Base-by-base conservation (phyloP, 2,113 vertebrate genomes). In the Heterocephalus glaber region DNA sequence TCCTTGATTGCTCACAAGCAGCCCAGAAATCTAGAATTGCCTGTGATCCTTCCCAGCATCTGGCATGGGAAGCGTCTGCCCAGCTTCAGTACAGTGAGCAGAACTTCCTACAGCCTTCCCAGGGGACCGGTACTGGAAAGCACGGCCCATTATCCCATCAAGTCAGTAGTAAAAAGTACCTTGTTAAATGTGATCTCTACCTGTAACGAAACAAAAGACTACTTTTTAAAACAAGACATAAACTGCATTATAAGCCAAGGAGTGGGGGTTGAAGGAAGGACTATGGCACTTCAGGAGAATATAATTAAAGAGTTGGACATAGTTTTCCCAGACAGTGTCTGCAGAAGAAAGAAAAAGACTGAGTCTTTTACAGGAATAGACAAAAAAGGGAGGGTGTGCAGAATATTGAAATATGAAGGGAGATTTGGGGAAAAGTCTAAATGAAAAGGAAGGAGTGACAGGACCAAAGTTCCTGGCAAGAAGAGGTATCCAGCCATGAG, bases 181-280 rank as follows among this genome's bases (percentile, higher is more conserved):
- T 86, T 95, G 86, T 94, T 92, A 68, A 94, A 87, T 81, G 38
- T 80, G 66, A 89, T 83, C 70, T 58, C 8, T 2, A 56, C 35
- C 54, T 90, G n/a, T 87, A 70, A 77, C 38, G 58, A 74, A 33
- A 35, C 76, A 76, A 66, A 96, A 61, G 70, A 49, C 61, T 83
- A 19, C 92, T 61, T 88, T 76, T 86, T 22, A 93, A 87, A 77
- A 81, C 7, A 30, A 66, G 52, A 80, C 28, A 70, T 35, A 84
- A 76, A 74, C 58, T 89, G 5, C 38, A 19, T 65, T 86, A 65
- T 12, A 92, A 87, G 80, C 58, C 44, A 35, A 65, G 61, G 14
- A 82, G 38, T 24, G 22, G 54, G 4, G 76, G 26, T 56, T 66
- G 92, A 77, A 17, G 60, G 60, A 63, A 90, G 68, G 20, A 44